Conservation (phyloP, 2,113 vertebrate genomes). For the Hylia prasina region DNA sequence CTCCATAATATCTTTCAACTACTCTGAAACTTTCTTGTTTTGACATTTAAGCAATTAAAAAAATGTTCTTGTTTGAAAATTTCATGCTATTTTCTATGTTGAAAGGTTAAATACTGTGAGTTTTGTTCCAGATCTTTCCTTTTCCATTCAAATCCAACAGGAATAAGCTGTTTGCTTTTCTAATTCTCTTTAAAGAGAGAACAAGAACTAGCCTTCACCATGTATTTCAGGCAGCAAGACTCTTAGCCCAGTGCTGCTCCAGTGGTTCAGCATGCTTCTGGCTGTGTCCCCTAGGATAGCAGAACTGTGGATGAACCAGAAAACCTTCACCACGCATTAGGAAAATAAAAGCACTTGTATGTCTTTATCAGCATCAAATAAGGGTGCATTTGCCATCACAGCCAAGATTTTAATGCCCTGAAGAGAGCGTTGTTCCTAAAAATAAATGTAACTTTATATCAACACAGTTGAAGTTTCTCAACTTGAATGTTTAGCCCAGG, state of each 20-base stretch:
- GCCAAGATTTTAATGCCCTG: neutral
- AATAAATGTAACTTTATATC: constrained; percentile 25
- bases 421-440: neutral
- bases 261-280: neutral
- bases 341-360: constrained; percentile 34
- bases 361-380: constrained; percentile 33
- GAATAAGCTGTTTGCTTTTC: neutral
- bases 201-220: neutral
- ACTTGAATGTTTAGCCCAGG: constrained; percentile 5
- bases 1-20: neutral
- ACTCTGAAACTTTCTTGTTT: neutral
- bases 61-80: neutral
- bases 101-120: neutral
- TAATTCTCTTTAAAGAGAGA: neutral
- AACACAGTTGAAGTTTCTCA: constrained; percentile 2
- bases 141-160: neutral
- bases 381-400: constrained; percentile 1
- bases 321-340: constrained; percentile 38
- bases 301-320: constrained; percentile 45
- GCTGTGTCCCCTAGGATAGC: neutral
- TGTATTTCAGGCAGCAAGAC: neutral
- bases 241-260: neutral
- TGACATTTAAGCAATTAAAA: neutral
- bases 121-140: neutral
- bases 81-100: neutral